A percentile compares a stretch with the other conserved stretches of the same genome.
phyloP scores from a whole-genome alignment of 1,140 invertebrate genomes.

The Lerema accius region DNA sequence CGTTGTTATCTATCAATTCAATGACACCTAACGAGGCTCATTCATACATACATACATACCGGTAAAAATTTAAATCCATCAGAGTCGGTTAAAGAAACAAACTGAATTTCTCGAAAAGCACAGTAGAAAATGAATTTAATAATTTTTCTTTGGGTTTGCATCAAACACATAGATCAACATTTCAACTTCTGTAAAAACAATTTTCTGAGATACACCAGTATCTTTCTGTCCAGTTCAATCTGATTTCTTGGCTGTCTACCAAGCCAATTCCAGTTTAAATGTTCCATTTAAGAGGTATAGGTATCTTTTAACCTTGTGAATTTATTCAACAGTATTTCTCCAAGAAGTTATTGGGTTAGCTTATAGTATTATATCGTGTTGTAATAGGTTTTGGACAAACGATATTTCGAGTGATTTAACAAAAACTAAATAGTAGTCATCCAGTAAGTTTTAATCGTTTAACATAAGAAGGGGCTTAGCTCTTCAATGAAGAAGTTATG shows the following conservation, averaged over 20 bases:
- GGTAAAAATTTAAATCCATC: too few relatives aligned
- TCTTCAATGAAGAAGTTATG: too few relatives aligned
- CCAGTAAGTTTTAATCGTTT: too few relatives aligned
- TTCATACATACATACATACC: too few relatives aligned
- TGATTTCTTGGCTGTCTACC: constrained; percentile 30
- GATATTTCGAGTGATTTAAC: too few relatives aligned
- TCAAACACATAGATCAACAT: constrained; percentile 14
- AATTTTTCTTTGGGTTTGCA: constrained; percentile 7
- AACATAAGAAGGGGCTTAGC: too few relatives aligned
- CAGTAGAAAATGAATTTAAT: constrained; percentile 12
- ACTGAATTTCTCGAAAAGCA: constrained; percentile 1
- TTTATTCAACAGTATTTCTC: constrained; percentile 3
- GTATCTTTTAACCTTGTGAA: constrained; percentile 9
- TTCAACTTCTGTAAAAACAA: constrained; percentile 29
- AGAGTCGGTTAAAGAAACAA: too few relatives aligned
- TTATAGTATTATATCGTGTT: background rate
- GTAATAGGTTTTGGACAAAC: too few relatives aligned
- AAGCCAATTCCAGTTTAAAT: constrained; percentile 34
- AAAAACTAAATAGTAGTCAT: too few relatives aligned
- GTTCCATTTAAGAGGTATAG: constrained; percentile 13
- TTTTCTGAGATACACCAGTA: constrained; percentile 28
- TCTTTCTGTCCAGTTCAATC: constrained; percentile 20
- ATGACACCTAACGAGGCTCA: too few relatives aligned
- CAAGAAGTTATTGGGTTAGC: background rate
- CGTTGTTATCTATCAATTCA: too few relatives aligned